These are phyloP conservation scores for Neosalanx taihuensis DNA, from an alignment of 2,797 vertebrate species.

Conservation along the genomic window DNA sequence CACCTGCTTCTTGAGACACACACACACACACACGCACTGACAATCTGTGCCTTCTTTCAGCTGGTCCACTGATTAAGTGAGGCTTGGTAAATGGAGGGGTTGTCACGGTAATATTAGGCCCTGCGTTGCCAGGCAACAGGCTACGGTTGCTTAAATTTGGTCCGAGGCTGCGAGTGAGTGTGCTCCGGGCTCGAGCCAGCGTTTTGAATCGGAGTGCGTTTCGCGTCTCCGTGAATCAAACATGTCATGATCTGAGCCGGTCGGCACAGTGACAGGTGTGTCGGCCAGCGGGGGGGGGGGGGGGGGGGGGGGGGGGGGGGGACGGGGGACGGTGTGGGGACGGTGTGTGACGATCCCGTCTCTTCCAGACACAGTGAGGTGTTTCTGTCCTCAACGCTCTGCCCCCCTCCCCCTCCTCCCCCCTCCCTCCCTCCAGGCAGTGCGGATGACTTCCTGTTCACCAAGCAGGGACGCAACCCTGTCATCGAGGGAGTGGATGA, in stretches of 20 bases:
- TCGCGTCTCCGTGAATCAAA: neutral
- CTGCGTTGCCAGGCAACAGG: conserved; percentile 67
- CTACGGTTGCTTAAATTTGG: conserved; percentile 42
- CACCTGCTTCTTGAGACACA: conserved; percentile 53
- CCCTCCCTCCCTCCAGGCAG: conserved; percentile 66
- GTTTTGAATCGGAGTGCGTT: neutral
- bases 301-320: too few relatives aligned
- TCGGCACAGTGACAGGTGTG: conserved; percentile 7
- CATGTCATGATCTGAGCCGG: neutral
- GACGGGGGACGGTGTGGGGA: too few relatives aligned
- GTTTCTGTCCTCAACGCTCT: neutral
- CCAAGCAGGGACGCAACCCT: conserved; percentile 88
- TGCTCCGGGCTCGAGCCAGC: neutral
- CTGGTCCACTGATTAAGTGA: conserved; percentile 64
- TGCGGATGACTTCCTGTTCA: conserved; percentile 87
- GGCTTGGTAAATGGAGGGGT: conserved; percentile 55
- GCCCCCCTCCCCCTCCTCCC: neutral
- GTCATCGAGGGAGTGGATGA: conserved; percentile 91
- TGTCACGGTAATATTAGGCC: conserved; percentile 49
- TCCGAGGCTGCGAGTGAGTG: conserved; percentile 13
- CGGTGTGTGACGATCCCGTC: neutral
- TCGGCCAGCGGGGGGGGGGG: neutral
- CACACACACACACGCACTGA: conserved; percentile 40
- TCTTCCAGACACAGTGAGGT: neutral
- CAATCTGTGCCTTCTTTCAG: conserved; percentile 53